Evolutionary conservation across 2,113 vertebrate species (phyloP), one percentile per base, ranked within the genome.

Genomic region (Gymnarchus niloticus): DNA sequence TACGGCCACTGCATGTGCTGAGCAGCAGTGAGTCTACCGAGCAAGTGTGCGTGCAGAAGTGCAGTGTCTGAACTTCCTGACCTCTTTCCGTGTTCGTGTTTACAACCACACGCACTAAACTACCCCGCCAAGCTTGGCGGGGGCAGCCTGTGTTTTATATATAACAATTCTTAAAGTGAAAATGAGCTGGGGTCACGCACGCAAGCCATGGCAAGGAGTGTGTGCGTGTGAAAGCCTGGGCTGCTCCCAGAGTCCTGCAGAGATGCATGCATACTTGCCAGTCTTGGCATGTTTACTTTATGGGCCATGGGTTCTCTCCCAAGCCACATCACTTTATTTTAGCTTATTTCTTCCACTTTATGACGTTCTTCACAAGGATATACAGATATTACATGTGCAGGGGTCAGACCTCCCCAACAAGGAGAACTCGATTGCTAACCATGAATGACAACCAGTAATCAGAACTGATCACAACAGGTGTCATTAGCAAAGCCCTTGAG

Each of bases 101-200:
- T 89, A 90, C 85, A 46, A 87, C 88, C 85, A 84, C 88, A 88
- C 28, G 52, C 85, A 80, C 85, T 87, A 85, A 87, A 88, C 82
- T 49, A 57, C 85, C 81, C 56, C 87, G 88, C 87, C 87, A 88
- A 87, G 56, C 83, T 90, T 88, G 48, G 88, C 81, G 85, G 88
- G 86, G 87, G 83, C 59, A 41, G 86, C 69, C 85, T 80, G 77
- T 17, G 87, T 88, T 88, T 91, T 90, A 90, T 91, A 91, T 91
- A 90, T 87, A 90, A 90, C 90, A 89, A 51, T 88, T 87, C 86
- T 88, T 89, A 89, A 89, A 87, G 78, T 37, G 88, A 86, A 91
- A 91, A 91, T 84, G 83, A 91, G 89, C 87, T 52, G 88, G 90
- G 86, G 86, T 91, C 90, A 90, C 89, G 90, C 52, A 56, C 21